Base-by-base conservation (phyloP, 2,888 invertebrate species). In the Cabera pusaria region DNA sequence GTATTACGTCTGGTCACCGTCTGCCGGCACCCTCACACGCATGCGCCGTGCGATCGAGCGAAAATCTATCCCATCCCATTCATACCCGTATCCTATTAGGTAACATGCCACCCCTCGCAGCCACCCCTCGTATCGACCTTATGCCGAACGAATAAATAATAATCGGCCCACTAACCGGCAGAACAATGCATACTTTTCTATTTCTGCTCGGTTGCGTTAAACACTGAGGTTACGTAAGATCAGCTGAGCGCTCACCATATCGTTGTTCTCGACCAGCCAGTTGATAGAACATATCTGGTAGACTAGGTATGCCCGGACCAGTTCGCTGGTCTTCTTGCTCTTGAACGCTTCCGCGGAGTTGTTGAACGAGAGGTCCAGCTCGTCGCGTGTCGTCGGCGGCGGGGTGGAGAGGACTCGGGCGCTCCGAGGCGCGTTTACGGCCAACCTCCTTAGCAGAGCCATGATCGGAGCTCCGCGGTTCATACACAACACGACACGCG, bases 261-360 rank as follows among this genome's bases (percentile, higher is more conserved):
- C 95, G 75, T 98, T 98, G 88, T 98, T 93, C 74, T 97, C 95
- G 55, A 98, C 98, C 56, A 98, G 84, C 76, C 93, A 94, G 68
- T 95, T 93, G 70, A 95, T 90, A 38, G 96, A 95, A 86, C 98
- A 98, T 76, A 98, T 90, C 73, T 95, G 93, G 85, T 98, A 98
- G 57, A 98, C 98, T 69, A 97, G 64, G 76, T 97, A 95, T 20
- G 97, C 98, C 53, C 98, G 91, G 31, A 97, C 72, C 56, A 99
- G 91, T 86, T 99, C 98, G 88, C 92, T 93, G 56, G 96, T 98
- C 61, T 96, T 97, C 91, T 98, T 98, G 87, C 97, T 97, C 81
- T 97, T 96, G 90, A 97, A 99, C 11, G 98, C 96, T 56, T 97
- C 97, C 63, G 93, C 90, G 11, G 96, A 94, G 90, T 97, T 95